Conservation (phyloP, 2,113 vertebrate genomes). For the Sylvietta virens region DNA sequence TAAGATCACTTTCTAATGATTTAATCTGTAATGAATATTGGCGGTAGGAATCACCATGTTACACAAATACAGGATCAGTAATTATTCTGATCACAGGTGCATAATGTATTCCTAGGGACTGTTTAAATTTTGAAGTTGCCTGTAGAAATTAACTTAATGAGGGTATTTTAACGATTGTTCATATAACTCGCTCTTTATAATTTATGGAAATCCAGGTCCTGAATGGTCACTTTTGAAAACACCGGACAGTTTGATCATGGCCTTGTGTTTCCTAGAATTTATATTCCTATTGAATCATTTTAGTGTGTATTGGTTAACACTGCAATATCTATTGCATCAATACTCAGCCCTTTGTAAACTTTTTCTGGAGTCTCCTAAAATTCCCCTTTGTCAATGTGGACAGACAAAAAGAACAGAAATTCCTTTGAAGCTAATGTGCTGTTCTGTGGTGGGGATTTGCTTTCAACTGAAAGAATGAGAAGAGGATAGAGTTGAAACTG, state of each 20-base stretch:
- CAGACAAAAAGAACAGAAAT: not conserved
- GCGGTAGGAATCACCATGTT: not conserved
- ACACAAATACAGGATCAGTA: not conserved
- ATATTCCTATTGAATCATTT: not conserved
- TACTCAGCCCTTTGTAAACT: not conserved
- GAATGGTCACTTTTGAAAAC: not conserved
- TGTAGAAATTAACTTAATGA: not conserved
- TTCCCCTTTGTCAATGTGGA: not conserved
- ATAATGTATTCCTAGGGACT: not conserved
- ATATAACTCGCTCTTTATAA: not conserved
- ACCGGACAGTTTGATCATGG: not conserved
- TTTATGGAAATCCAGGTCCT: not conserved
- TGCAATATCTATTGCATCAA: not conserved
- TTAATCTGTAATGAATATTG: not conserved
- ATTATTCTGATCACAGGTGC: not conserved
- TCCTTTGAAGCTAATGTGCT: not conserved
- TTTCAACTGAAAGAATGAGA: not conserved
- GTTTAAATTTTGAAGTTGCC: not conserved
- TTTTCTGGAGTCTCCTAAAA: not conserved
- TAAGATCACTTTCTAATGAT: not conserved
- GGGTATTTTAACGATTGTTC: not conserved
- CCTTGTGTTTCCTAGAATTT: not conserved
- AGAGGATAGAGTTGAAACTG: not conserved
- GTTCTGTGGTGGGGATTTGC: not conserved
- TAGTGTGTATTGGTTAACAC: not conserved